Percentiles rank a stretch among this genome's conserved stretches.
Conservation (phyloP, 2,888 invertebrate genomes). For the Athalia rosae region DNA sequence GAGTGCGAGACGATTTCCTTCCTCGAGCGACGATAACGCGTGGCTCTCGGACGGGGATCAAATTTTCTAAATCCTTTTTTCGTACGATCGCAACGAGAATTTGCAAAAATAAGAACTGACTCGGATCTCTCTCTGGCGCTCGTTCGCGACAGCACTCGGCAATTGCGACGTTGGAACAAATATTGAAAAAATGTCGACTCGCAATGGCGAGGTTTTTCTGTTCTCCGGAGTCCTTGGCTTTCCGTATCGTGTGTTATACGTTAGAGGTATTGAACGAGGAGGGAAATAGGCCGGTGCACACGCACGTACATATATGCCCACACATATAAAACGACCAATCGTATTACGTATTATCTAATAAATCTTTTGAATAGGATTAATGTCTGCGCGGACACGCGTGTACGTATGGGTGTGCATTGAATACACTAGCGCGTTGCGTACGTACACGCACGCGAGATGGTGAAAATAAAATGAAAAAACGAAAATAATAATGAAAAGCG, state of each 20-base stretch:
- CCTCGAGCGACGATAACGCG: not conserved
- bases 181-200: no score
- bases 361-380: constrained; percentile 36
- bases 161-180: no score
- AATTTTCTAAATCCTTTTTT: no score
- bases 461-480: not conserved
- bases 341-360: constrained; percentile 30
- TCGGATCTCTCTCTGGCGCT: not conserved
- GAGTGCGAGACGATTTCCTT: constrained; percentile 13
- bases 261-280: constrained; percentile 11
- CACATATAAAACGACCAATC: constrained; percentile 14
- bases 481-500: not conserved
- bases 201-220: not conserved
- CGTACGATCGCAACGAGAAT: not conserved
- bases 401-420: not conserved
- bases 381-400: not conserved
- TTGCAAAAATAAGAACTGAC: not conserved
- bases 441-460: no score
- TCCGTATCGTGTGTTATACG: constrained; percentile 18
- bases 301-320: not conserved
- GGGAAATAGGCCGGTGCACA: constrained; percentile 10
- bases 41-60: no score
- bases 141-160: not conserved
- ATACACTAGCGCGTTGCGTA: not conserved
- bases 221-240: constrained; percentile 29